Evolutionary conservation across 2,797 vertebrate species (phyloP).

Genomic region (Propithecus perrieri): DNA sequence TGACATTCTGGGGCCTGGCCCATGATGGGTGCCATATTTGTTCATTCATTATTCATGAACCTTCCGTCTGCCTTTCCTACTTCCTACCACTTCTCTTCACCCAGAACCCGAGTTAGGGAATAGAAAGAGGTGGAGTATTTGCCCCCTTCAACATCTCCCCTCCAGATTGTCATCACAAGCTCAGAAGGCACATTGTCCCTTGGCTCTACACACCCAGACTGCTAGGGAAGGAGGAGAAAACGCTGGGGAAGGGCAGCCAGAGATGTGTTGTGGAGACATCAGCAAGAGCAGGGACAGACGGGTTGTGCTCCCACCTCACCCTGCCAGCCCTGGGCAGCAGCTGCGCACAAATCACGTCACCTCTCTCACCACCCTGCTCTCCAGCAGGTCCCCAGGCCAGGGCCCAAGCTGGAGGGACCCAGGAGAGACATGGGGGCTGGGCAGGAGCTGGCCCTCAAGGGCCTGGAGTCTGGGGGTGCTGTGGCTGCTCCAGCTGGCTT

Average conservation of each 20-base stretch:
- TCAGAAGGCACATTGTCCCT: rapidly evolving
- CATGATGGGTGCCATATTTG: rapidly evolving
- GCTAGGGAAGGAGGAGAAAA: background rate
- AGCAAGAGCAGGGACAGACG: too few species aligned
- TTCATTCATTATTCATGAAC: background rate
- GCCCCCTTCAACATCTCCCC: background rate
- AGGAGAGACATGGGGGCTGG: background rate
- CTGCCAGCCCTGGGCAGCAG: rapidly evolving
- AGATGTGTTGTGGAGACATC: background rate
- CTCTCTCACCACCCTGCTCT: background rate
- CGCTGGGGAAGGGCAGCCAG: background rate
- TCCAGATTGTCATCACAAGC: too few species aligned
- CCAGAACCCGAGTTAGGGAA: background rate
- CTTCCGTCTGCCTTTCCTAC: background rate
- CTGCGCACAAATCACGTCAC: too few species aligned
- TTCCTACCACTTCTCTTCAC: background rate
- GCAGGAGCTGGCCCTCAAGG: background rate
- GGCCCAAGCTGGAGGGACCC: background rate
- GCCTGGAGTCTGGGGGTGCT: background rate
- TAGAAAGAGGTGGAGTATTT: background rate
- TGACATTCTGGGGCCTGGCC: background rate
- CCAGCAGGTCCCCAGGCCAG: background rate
- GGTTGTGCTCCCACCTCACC: rapidly evolving
- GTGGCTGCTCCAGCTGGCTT: background rate
- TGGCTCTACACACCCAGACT: background rate